Percentiles rank a stretch among this genome's conserved stretches.
These are phyloP conservation scores for Cheilosia vulpina DNA, from an alignment of 2,888 invertebrate genomes.

Conservation along the genomic window DNA sequence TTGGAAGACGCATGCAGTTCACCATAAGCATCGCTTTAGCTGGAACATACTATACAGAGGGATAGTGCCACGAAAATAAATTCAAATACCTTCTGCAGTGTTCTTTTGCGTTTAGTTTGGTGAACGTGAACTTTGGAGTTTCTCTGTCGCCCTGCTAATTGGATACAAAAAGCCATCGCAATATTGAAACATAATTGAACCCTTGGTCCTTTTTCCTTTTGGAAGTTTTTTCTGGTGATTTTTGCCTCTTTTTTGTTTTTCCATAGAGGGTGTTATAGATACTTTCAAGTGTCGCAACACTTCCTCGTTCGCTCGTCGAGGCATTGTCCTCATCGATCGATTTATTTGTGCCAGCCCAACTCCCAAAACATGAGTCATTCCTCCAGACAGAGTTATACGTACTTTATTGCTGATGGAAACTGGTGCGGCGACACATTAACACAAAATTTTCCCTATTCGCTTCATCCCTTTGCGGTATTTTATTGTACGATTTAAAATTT, in stretches of 20 bases:
- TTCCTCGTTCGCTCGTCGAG: neutral
- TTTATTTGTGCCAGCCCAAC: constrained; percentile 24
- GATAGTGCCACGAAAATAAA: constrained; percentile 51
- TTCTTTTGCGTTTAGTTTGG: constrained; percentile 21
- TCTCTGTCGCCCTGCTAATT: neutral
- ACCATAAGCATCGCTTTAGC: constrained; percentile 10
- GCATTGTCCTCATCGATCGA: constrained; percentile 32
- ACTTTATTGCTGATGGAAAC: constrained; percentile 1
- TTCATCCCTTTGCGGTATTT: constrained; percentile 15
- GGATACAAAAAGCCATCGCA: neutral
- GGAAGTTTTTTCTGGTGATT: neutral
- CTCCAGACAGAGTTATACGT: constrained; percentile 4
- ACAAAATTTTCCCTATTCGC: constrained; percentile 25
- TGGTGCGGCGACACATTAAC: constrained; percentile 7
- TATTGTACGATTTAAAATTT: constrained; percentile 15
- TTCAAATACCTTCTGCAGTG: constrained; percentile 47
- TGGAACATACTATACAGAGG: constrained; percentile 20
- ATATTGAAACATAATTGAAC: neutral
- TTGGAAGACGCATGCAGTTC: constrained; percentile 46
- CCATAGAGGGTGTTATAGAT: neutral
- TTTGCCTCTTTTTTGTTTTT: neutral
- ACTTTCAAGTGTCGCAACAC: neutral
- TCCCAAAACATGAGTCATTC: constrained; percentile 50
- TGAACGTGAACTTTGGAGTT: constrained; percentile 1
- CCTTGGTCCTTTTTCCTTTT: neutral